Base-by-base conservation (phyloP, 2,797 vertebrate genomes). In the Threskiornis aethiopicus region DNA sequence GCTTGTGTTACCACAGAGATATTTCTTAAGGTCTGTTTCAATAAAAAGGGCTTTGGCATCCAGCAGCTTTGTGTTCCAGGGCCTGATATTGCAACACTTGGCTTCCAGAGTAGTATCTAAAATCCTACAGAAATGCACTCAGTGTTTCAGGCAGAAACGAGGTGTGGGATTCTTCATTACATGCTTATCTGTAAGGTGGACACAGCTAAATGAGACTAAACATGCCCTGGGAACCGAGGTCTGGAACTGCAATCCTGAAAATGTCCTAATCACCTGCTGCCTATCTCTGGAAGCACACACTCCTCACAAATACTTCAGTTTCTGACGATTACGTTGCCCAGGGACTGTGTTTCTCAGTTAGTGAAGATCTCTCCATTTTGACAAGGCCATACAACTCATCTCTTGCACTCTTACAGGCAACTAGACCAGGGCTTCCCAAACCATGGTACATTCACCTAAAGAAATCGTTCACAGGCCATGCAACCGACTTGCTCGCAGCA, bases 381-480 rank as follows among this genome's bases (percentile, higher is more conserved):
- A 61, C 16, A 54, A 20, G 5, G 46, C 26, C 66, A 11, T 8
- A 42, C 8, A 67, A 49, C 25, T 33, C 31, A 19, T 8, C 13
- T 42, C 5, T 11, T 66, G 28, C 11, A 12, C 26, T 25, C 9
- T 12, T 11, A 31, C 8, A 39, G 51, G 17, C 0, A 0, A 64
- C 59, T 22, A n/a, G 28, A 66, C 8, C 16, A 49, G 17, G n/a
- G 31, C 29, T 89, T 64, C 51, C 42, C 59, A 55, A 79, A 10
- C 7, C 1, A 2, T 3, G 4, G n/a, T 11, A 54, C 37, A 6
- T 1, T 29, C 26, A 69, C 16, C 62, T 13, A 18, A 82, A 52
- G 51, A 83, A 90, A 66, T 9, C 1, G 1, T 41, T 47, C 71
- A 59, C 22, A 67, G 52, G 33, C 41, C 9, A 21, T 3, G 35